Evolutionary conservation across 2,797 vertebrate species (phyloP), one percentile per base, ranked within the genome.

Genomic region (Rhinophrynus dorsalis): DNA sequence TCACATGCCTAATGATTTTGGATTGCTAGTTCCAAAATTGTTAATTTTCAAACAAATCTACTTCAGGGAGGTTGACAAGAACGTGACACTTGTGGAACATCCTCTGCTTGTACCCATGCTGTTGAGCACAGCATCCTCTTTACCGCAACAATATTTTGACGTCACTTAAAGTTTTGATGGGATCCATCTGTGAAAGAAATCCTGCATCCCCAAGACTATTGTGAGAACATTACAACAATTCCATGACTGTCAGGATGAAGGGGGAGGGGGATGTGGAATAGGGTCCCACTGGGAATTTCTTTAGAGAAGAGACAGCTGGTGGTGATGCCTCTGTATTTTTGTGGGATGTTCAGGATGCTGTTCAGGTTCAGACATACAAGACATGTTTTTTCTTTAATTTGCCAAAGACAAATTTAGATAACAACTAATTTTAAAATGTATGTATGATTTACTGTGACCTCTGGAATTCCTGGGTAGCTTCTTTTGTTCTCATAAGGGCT

Each of bases 211-310:
- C 61, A 65, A 52, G 54, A 58, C 35, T 73, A 37, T 73, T 65
- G 61, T 73, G 69, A 73, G 69, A 73, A 73, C 62, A 59, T 63
- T 72, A 58, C 35, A 73, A 73, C 54, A 66, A 73, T 64, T 72
- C 63, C 38, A 64, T 18, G 44, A 54, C 55, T 47, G 42, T 17
- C 23, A 52, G 35, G 38, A 51, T 63, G 47, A 23, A 35, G 60
- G 68, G 54, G 38, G 54, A 65, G 44, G 47, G 21, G 35, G 37
- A 24, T 15, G 32, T 15, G 30, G 54, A 66, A 59, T 12, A 50
- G 23, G 23, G 61, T 73, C 60, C 69, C 69, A 18, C 54, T 52
- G 69, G 69, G 69, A 73, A 17, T 37, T 65, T 50, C 17, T 56
- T 24, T 56, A 38, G 68, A 73, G 40, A 59, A 37, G 54, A 73